Conservation (phyloP, 2,113 vertebrate genomes). For the Coracopsis vasa region DNA sequence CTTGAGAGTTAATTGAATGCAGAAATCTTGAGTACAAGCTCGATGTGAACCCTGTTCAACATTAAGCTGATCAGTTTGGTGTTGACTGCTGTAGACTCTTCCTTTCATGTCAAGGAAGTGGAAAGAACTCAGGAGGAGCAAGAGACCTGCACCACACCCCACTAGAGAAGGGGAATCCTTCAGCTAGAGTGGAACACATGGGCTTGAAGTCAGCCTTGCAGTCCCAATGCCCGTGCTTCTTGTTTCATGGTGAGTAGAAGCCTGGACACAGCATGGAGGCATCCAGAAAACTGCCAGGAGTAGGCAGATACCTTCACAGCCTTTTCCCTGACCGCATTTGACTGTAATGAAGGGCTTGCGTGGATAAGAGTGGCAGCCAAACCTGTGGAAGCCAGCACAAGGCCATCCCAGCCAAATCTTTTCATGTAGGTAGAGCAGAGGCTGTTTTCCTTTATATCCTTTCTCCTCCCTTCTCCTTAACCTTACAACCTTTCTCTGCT, state of each 20-base stretch:
- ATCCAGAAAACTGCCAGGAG: rapidly evolving
- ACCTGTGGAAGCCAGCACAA: neutral
- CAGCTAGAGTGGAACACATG: rapidly evolving
- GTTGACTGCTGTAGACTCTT: neutral
- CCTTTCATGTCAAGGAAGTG: neutral
- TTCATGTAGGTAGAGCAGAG: neutral
- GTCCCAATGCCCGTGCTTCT: neutral
- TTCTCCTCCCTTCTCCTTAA: neutral
- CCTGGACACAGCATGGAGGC: neutral
- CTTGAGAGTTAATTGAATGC: conserved; percentile 61
- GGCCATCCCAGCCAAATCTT: neutral
- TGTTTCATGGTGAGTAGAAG: neutral
- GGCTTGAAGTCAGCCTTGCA: neutral
- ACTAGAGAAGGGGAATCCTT: neutral
- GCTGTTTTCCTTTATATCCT: neutral
- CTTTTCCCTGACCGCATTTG: neutral
- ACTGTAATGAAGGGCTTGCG: rapidly evolving
- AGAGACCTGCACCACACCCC: neutral
- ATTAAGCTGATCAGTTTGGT: neutral
- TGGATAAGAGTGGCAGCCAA: neutral
- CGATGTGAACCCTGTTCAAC: neutral
- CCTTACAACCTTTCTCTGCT: neutral
- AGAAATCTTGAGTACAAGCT: conserved; percentile 7
- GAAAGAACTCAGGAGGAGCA: neutral
- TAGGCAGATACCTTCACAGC: neutral